Conservation (phyloP, 2,888 invertebrate species). For the Elmis aenea region DNA sequence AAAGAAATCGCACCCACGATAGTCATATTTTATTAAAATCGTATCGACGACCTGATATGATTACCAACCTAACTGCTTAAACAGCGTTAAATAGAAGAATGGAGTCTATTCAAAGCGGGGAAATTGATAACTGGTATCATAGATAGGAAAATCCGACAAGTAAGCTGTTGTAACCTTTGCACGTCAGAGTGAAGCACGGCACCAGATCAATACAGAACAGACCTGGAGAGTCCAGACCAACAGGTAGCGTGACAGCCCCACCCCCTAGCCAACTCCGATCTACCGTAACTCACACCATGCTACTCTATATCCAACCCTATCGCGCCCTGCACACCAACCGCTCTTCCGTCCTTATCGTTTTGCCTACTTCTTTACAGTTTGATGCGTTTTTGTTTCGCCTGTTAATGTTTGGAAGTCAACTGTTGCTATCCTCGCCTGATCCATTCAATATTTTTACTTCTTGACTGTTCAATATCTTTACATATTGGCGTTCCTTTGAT, state of each 20-base stretch:
- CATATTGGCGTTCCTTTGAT: too few species aligned
- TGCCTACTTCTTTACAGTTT: conserved; percentile 12
- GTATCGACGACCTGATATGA: too few species aligned
- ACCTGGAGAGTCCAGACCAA: conserved; percentile 36
- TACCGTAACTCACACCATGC: too few species aligned
- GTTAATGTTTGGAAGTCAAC: conserved; percentile 16
- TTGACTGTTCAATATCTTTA: too few species aligned
- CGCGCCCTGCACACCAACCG: conserved; percentile 15
- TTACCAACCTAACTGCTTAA: too few species aligned
- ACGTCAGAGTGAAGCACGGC: conserved; percentile 27
- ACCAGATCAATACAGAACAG: conserved; percentile 36
- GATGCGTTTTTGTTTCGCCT: conserved; percentile 8
- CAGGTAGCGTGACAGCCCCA: conserved; percentile 36
- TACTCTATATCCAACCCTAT: too few species aligned
- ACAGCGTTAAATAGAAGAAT: too few species aligned
- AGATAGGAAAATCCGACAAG: conserved; percentile 25
- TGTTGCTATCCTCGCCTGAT: conserved; percentile 22
- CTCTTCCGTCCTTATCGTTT: conserved; percentile 17
- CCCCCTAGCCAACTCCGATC: conserved; percentile 18
- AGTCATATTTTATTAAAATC: too few species aligned
- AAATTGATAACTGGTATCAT: conserved; percentile 13
- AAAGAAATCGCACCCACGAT: too few species aligned
- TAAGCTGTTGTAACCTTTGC: conserved; percentile 33
- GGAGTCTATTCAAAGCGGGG: too few species aligned
- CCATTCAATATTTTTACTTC: too few species aligned